Evolutionary conservation across 2,888 invertebrate species (phyloP).

Genomic region (Lepidocyrtinus sp.): DNA sequence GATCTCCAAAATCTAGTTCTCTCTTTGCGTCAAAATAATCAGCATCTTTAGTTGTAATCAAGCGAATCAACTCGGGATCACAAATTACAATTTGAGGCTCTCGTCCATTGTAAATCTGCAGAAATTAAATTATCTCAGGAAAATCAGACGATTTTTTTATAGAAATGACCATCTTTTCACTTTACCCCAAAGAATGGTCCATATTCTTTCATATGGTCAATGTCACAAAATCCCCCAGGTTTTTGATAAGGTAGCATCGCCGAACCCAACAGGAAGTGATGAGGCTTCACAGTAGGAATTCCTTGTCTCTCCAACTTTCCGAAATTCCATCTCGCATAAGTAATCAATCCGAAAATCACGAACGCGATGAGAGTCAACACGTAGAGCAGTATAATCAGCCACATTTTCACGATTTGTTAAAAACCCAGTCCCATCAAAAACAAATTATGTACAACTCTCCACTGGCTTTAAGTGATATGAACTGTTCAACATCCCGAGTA

Average conservation of each 20-base stretch:
- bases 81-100: constrained; percentile 39
- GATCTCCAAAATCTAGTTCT: constrained; percentile 37
- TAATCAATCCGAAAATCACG: background rate
- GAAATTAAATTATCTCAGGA: background rate
- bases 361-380: background rate
- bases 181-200: constrained; percentile 65
- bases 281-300: constrained; percentile 55
- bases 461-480: no score
- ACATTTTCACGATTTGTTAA: no score
- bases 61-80: constrained; percentile 44
- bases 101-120: constrained; percentile 42
- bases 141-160: background rate
- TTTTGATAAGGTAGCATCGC: constrained; percentile 48
- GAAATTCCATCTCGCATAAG: constrained; percentile 51
- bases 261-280: constrained; percentile 61
- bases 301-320: constrained; percentile 51
- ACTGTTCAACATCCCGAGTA: no score
- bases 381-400: background rate
- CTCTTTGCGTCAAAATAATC: constrained; percentile 48
- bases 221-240: constrained; percentile 52
- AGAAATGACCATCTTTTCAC: background rate
- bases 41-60: constrained; percentile 35
- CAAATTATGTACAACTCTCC: no score
- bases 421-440: no score
- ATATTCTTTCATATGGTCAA: constrained; percentile 58